Percentiles rank a stretch among this genome's conserved stretches.
phyloP scores from a whole-genome alignment of 2,888 invertebrate species.

The Pammene fasciana region DNA sequence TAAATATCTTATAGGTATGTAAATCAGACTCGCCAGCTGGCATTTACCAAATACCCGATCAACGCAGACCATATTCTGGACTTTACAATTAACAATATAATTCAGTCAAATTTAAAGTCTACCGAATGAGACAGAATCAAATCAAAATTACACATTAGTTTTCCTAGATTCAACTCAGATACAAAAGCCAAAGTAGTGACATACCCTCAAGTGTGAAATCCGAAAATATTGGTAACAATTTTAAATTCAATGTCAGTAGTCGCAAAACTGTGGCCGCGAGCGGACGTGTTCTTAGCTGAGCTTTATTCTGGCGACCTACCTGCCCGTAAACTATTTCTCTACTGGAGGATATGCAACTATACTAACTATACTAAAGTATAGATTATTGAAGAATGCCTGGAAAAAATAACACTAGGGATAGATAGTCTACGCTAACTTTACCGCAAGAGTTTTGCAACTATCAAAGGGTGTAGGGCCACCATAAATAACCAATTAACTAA shows the following conservation, averaged over 20 bases:
- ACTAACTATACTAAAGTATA: not conserved
- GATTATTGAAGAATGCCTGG: no score
- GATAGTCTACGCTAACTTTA: no score
- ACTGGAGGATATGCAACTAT: not conserved
- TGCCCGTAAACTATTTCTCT: not conserved
- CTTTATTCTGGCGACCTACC: not conserved
- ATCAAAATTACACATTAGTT: not conserved
- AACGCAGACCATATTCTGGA: constrained; percentile 10
- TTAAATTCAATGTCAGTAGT: no score
- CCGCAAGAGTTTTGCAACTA: no score
- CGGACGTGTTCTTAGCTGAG: constrained; percentile 2
- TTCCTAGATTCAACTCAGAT: not conserved
- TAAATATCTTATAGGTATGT: no score
- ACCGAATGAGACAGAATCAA: not conserved
- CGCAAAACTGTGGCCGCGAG: not conserved
- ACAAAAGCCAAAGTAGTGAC: not conserved
- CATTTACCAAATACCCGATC: constrained; percentile 3
- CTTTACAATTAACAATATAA: constrained; percentile 13
- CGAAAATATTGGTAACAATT: no score
- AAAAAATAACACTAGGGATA: no score
- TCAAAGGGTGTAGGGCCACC: no score
- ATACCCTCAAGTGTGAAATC: not conserved
- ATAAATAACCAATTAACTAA: no score
- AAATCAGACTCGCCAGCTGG: not conserved
- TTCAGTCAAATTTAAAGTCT: constrained; percentile 21